These are phyloP conservation scores for Drosophila meridionalis DNA, from an alignment of 2,888 invertebrate species.

Conservation along the genomic window DNA sequence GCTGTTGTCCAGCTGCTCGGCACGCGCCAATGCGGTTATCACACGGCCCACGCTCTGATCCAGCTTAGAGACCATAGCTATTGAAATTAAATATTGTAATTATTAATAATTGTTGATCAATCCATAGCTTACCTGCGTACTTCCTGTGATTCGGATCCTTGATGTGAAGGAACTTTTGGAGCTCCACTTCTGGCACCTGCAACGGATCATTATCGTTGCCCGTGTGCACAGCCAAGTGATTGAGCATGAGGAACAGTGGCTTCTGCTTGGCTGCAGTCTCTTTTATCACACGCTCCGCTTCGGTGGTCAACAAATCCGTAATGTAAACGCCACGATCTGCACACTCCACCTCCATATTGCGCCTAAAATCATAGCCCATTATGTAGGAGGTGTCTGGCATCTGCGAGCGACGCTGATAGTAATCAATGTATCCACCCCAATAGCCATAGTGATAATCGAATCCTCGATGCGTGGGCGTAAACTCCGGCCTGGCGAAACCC, in stretches of 20 bases:
- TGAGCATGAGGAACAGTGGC: slow-evolving; percentile 92
- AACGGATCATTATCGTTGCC: slow-evolving; percentile 89
- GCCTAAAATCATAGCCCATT: slow-evolving; percentile 86
- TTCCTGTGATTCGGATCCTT: slow-evolving; percentile 88
- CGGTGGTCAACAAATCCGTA: slow-evolving; percentile 89
- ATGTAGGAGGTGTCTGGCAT: slow-evolving; percentile 82
- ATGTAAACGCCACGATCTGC: slow-evolving; percentile 87
- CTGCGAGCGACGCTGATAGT: slow-evolving; percentile 88
- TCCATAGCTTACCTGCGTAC: slow-evolving; percentile 88
- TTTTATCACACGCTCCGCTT: slow-evolving; percentile 88
- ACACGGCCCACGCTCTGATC: slow-evolving; percentile 94
- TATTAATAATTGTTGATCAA: neutral
- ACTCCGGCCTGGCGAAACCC: slow-evolving; percentile 88
- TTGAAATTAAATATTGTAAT: neutral
- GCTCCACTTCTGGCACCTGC: slow-evolving; percentile 90
- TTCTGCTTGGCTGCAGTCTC: slow-evolving; percentile 40
- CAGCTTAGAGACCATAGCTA: slow-evolving; percentile 93
- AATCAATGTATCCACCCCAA: slow-evolving; percentile 92
- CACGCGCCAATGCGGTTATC: slow-evolving; percentile 88
- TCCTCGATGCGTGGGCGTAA: slow-evolving; percentile 90
- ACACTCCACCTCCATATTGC: slow-evolving; percentile 86
- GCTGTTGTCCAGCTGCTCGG: slow-evolving; percentile 91
- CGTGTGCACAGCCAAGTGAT: slow-evolving; percentile 92
- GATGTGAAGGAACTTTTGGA: slow-evolving; percentile 89
- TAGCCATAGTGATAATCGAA: slow-evolving; percentile 94